phyloP scores from a whole-genome alignment of 2,113 vertebrate genomes.

The Stomatorhinus ivindoensis region DNA sequence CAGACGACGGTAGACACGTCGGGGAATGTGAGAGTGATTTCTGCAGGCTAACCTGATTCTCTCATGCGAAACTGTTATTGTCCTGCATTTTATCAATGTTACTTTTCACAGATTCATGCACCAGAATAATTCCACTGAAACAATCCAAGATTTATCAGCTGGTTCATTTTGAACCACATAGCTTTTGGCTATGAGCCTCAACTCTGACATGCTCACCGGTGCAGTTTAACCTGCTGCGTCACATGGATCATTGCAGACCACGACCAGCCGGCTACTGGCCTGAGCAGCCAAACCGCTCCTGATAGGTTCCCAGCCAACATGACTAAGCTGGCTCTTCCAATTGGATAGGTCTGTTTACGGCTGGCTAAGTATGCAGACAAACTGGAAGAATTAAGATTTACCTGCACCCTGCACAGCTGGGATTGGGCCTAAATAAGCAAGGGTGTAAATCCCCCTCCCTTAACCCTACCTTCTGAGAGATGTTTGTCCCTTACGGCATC shows the following conservation, averaged over 20 bases:
- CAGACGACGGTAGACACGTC: slow-evolving; percentile 23
- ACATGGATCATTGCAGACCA: background rate
- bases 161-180: background rate
- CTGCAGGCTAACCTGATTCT: background rate
- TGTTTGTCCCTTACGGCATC: background rate
- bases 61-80: background rate
- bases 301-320: background rate
- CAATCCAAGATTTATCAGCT: background rate
- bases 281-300: background rate
- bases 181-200: background rate
- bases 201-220: background rate
- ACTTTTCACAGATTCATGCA: background rate
- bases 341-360: background rate
- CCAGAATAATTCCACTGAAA: background rate
- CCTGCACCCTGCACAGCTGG: background rate
- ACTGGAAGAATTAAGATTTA: background rate
- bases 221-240: background rate
- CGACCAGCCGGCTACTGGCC: background rate
- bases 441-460: background rate
- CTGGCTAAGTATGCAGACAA: background rate
- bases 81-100: background rate
- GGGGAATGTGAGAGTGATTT: background rate
- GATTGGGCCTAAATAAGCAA: background rate
- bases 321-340: background rate
- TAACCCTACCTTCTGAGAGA: background rate